phyloP scores from a whole-genome alignment of 2,888 invertebrate genomes.

The Heliconius hortense region DNA sequence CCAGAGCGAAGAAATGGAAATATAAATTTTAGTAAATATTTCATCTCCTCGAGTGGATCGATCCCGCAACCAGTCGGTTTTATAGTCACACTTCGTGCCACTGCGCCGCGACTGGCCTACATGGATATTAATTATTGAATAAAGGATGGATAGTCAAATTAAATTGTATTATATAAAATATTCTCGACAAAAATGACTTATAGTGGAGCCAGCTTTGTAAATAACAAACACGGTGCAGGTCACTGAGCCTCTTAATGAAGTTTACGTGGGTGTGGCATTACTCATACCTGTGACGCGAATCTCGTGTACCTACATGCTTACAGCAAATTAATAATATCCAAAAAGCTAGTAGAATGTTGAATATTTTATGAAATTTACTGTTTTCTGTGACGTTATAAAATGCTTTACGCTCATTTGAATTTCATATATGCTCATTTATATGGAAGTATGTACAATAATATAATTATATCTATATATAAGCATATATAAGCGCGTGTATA shows the following conservation, averaged over 20 bases:
- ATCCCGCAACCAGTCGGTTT: too few relatives aligned
- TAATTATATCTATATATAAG: too few relatives aligned
- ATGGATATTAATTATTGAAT: not conserved
- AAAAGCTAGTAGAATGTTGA: not conserved
- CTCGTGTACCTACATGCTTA: slow-evolving; percentile 17
- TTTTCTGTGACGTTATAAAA: not conserved
- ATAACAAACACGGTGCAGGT: slow-evolving; percentile 52
- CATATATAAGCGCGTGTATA: not conserved
- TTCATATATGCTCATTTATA: not conserved
- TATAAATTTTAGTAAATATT: too few relatives aligned
- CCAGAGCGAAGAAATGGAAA: too few relatives aligned
- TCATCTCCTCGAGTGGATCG: too few relatives aligned
- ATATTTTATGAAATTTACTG: not conserved
- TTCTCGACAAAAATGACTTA: not conserved
- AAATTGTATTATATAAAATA: not conserved
- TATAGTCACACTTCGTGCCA: too few relatives aligned
- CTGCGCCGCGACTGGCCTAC: too few relatives aligned
- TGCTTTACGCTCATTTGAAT: not conserved
- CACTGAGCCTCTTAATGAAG: slow-evolving; percentile 20
- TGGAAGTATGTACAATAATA: not conserved
- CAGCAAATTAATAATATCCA: not conserved
- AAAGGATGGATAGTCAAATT: not conserved
- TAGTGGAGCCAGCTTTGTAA: slow-evolving; percentile 49
- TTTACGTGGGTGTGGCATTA: slow-evolving; percentile 16
- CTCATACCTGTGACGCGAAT: slow-evolving; percentile 13